Conservation (phyloP, 2,888 invertebrate species). For the Mactromeris polynyma region DNA sequence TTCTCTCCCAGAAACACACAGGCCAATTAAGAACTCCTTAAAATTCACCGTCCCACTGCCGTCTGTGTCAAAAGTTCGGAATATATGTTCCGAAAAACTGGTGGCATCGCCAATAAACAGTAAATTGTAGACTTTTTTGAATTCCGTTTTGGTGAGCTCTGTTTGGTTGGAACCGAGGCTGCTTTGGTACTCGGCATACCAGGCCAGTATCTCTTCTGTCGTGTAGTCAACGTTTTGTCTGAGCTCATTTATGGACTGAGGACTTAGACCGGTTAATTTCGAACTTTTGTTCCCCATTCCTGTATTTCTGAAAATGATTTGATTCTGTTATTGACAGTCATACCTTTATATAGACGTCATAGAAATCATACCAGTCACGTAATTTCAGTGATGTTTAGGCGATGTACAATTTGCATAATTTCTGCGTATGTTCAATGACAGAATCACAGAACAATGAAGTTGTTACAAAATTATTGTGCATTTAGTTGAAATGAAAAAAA, state of each 20-base stretch:
- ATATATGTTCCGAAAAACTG: slow-evolving; percentile 67
- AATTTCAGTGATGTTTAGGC: too few species aligned
- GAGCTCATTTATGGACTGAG: not conserved
- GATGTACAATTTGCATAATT: not conserved
- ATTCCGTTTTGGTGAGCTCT: slow-evolving; percentile 53
- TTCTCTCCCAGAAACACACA: slow-evolving; percentile 60
- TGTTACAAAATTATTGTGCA: not conserved
- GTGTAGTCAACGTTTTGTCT: slow-evolving; percentile 32
- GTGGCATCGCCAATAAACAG: slow-evolving; percentile 65
- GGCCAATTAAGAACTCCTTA: slow-evolving; percentile 52
- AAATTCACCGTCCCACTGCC: slow-evolving; percentile 51
- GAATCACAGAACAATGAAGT: not conserved
- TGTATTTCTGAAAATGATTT: not conserved
- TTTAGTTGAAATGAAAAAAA: too few species aligned
- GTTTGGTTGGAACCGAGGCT: slow-evolving; percentile 29
- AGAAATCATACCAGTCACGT: too few species aligned
- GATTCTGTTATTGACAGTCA: not conserved
- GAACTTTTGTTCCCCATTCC: not conserved
- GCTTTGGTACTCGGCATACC: slow-evolving; percentile 47
- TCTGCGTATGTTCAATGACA: not conserved
- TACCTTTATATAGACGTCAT: too few species aligned
- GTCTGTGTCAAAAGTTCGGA: slow-evolving; percentile 67
- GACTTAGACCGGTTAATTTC: not conserved
- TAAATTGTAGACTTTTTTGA: slow-evolving; percentile 61
- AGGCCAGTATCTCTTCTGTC: slow-evolving; percentile 49